A percentile compares a stretch with the other conserved stretches of the same genome.
Evolutionary conservation across 1,140 invertebrate genomes (phyloP).

Genomic region (Meloidogyne hapla): DNA sequence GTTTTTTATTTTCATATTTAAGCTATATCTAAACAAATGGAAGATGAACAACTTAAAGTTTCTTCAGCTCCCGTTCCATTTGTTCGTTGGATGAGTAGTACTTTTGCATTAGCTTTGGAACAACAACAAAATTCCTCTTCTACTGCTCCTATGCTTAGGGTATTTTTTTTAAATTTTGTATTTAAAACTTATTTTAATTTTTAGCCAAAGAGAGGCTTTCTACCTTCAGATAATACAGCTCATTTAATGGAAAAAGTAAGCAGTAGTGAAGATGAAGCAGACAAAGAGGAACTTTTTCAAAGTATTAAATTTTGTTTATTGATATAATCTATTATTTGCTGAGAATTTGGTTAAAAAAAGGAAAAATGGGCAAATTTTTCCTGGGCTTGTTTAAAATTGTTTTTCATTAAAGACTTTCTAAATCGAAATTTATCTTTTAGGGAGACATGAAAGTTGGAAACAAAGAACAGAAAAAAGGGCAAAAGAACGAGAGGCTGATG

Average conservation of each 20-base stretch:
- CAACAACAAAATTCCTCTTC: not conserved
- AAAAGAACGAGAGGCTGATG: slow-evolving; percentile 7
- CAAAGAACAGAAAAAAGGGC: slow-evolving; percentile 13
- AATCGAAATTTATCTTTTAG: slow-evolving; percentile 10
- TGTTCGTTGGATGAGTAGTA: slow-evolving; percentile 11
- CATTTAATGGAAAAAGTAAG: slow-evolving; percentile 35
- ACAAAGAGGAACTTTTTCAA: slow-evolving; percentile 31
- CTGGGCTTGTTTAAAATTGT: too few relatives aligned
- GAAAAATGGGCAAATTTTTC: too few relatives aligned
- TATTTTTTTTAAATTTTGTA: not conserved
- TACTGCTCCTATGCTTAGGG: not conserved
- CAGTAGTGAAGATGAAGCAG: slow-evolving; percentile 30
- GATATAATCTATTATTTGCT: too few relatives aligned
- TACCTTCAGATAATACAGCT: slow-evolving; percentile 17
- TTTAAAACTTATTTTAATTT: not conserved
- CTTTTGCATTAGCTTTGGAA: slow-evolving; percentile 7
- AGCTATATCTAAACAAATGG: slow-evolving; percentile 24
- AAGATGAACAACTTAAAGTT: slow-evolving; percentile 7
- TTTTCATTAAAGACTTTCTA: too few relatives aligned
- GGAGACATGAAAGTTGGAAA: slow-evolving; percentile 32
- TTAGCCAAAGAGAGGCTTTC: not conserved
- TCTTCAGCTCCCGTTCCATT: slow-evolving; percentile 17
- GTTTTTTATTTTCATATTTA: not conserved
- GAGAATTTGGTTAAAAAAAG: too few relatives aligned
- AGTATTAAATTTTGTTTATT: slow-evolving; percentile 9